These are phyloP conservation scores for Halocynthia aurantium DNA, from an alignment of 23 tunicate genomes.

Conservation along the genomic window DNA sequence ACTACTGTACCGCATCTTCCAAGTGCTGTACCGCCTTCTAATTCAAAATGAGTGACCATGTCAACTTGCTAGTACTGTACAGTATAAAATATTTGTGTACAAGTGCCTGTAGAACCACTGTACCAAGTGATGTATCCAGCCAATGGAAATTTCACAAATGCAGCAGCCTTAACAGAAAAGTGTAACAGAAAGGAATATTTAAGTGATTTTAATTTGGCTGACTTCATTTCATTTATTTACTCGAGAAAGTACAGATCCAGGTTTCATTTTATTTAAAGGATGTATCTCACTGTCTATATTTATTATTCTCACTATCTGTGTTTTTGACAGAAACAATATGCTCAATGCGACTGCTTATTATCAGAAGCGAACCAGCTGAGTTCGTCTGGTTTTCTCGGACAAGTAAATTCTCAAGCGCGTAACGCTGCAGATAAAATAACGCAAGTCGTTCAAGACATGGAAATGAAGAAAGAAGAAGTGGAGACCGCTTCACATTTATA, in stretches of 20 bases:
- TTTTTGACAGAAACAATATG: slow-evolving; percentile 59
- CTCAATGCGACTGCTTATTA: slow-evolving; percentile 73
- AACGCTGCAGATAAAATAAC: slow-evolving; percentile 27
- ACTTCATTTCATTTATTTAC: no score
- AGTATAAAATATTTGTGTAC: no score
- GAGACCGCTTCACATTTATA: slow-evolving; percentile 67
- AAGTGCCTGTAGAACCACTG: no score
- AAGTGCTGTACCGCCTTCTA: no score
- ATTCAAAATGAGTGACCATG: no score
- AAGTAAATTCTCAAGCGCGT: slow-evolving; percentile 25
- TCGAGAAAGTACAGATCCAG: background rate
- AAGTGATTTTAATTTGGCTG: no score
- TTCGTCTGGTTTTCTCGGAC: slow-evolving; percentile 30
- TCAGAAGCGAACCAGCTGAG: slow-evolving; percentile 62
- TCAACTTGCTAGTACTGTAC: no score
- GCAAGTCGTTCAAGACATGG: slow-evolving; percentile 33
- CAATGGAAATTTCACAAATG: no score
- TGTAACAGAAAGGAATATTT: no score
- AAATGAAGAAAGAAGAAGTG: slow-evolving; percentile 51
- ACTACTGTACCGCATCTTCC: no score
- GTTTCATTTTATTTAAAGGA: background rate
- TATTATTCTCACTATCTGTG: background rate
- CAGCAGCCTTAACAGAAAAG: no score
- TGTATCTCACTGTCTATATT: background rate
- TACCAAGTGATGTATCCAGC: no score